Conservation (phyloP, 2,113 vertebrate genomes). For the Cebidichthys violaceus region DNA sequence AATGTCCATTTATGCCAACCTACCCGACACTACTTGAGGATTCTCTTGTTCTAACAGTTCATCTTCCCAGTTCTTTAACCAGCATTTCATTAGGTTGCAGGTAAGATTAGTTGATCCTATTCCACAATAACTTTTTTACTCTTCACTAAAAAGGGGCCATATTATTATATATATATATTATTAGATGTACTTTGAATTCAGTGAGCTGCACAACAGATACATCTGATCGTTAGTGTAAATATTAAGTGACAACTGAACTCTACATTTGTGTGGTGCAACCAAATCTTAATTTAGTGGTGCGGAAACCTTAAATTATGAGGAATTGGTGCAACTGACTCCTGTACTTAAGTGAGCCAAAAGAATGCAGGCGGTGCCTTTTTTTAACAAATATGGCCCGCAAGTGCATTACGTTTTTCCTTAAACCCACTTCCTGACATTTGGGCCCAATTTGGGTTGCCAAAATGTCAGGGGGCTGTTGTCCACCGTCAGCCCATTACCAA, state of each 20-base stretch:
- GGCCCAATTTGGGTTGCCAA: slow-evolving; percentile 20
- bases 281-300: background rate
- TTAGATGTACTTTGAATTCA: background rate
- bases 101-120: background rate
- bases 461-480: slow-evolving; percentile 43
- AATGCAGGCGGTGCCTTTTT: background rate
- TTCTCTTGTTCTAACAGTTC: too few relatives aligned
- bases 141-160: background rate
- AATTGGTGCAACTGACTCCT: background rate
- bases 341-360: background rate
- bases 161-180: background rate
- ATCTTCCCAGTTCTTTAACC: too few relatives aligned
- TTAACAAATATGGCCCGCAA: background rate
- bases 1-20: too few relatives aligned
- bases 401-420: slow-evolving; percentile 8
- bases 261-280: background rate
- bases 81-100: background rate
- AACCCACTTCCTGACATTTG: slow-evolving; percentile 50
- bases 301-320: background rate
- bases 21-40: too few relatives aligned
- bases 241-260: background rate
- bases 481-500: slow-evolving; percentile 8
- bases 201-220: background rate
- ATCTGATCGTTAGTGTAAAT: background rate
- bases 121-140: background rate